Evolutionary conservation across 2,888 invertebrate genomes (phyloP).

Genomic region (Spilarctia lutea): DNA sequence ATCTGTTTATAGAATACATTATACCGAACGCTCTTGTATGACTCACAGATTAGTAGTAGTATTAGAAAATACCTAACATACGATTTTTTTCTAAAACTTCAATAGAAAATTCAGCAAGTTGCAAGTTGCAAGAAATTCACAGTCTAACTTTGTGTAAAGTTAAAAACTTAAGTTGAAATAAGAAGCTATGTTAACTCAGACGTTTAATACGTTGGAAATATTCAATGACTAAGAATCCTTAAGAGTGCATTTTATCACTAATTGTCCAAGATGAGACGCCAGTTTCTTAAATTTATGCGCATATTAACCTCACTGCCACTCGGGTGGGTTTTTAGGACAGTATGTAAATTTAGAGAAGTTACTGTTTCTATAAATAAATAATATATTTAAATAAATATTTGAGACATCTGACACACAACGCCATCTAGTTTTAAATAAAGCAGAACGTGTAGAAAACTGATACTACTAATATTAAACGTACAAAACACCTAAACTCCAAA

Average conservation of each 20-base stretch:
- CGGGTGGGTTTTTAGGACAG: conserved; percentile 39
- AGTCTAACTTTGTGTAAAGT: neutral
- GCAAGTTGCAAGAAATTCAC: neutral
- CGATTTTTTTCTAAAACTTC: neutral
- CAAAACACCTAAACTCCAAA: too few relatives aligned
- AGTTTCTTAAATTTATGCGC: conserved; percentile 75
- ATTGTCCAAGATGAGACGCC: conserved; percentile 77
- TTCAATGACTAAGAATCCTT: conserved; percentile 12
- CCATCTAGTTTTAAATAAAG: too few relatives aligned
- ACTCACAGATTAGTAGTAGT: neutral
- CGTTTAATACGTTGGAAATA: conserved; percentile 14
- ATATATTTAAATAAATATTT: too few relatives aligned
- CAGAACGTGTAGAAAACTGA: too few relatives aligned
- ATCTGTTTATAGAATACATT: neutral
- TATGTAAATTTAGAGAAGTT: conserved; percentile 54
- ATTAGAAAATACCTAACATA: neutral
- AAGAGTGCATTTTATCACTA: conserved; percentile 52
- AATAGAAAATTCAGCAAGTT: neutral
- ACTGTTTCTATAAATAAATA: conserved; percentile 29
- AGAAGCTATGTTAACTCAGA: neutral
- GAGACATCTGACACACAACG: too few relatives aligned
- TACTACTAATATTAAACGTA: too few relatives aligned
- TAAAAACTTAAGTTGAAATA: neutral
- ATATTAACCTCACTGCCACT: conserved; percentile 46
- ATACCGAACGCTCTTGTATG: neutral